Evolutionary conservation across 2,888 invertebrate species (phyloP).

Genomic region (Autographa pulchrina): DNA sequence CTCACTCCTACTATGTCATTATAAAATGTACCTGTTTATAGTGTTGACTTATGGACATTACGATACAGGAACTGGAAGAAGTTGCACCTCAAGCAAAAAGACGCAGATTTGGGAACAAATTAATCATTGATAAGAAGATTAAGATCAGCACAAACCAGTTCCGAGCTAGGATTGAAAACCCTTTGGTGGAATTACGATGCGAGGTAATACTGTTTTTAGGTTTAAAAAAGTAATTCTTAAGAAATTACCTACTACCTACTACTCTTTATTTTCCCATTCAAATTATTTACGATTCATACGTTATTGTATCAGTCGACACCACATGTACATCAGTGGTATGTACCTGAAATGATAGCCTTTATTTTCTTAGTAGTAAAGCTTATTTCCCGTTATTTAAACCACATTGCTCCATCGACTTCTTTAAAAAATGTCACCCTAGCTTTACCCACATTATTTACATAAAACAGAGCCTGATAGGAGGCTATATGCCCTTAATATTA

Average conservation of each 20-base stretch:
- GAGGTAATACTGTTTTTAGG: conserved; percentile 63
- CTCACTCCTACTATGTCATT: background rate
- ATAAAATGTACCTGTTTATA: background rate
- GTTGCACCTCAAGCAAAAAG: conserved; percentile 65
- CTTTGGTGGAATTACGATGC: conserved; percentile 74
- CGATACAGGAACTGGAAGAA: conserved; percentile 74
- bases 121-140: conserved; percentile 77
- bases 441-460: background rate
- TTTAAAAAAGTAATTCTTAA: too few species aligned
- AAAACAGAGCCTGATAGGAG: background rate
- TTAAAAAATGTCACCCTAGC: background rate
- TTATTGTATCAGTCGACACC: too few species aligned
- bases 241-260: too few species aligned
- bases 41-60: background rate
- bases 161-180: conserved; percentile 71
- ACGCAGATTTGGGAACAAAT: conserved; percentile 65
- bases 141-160: conserved; percentile 66
- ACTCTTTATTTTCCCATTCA: too few species aligned
- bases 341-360: too few species aligned
- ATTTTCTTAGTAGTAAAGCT: too few species aligned
- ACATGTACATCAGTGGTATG: too few species aligned
- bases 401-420: too few species aligned
- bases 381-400: too few species aligned
- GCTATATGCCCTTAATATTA: background rate
- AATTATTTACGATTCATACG: too few species aligned